phyloP scores from a whole-genome alignment of 2,888 invertebrate species.

The Beris morrisii region DNA sequence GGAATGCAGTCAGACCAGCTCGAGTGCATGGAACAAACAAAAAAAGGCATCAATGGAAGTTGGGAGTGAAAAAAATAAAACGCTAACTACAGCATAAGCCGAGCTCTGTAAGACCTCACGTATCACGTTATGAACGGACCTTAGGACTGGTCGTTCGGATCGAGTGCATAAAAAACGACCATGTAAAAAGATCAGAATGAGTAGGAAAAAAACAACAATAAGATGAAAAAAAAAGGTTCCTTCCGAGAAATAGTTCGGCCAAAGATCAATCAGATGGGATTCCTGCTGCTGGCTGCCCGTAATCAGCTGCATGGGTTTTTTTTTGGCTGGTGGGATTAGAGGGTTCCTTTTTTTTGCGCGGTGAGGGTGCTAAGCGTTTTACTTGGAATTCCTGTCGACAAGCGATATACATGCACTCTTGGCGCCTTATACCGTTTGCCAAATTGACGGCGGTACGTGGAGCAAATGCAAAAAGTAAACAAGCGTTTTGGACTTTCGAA shows the following conservation, averaged over 20 bases:
- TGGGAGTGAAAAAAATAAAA: conserved; percentile 25
- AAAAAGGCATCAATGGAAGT: conserved; percentile 35
- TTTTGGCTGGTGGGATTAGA: conserved; percentile 1
- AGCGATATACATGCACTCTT: too few relatives aligned
- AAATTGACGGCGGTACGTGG: too few relatives aligned
- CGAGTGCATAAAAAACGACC: conserved; percentile 28
- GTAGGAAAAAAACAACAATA: conserved; percentile 10
- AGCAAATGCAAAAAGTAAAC: too few relatives aligned
- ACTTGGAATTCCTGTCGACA: conserved; percentile 14
- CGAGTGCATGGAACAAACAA: conserved; percentile 40
- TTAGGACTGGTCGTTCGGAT: conserved; percentile 9
- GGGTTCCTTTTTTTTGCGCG: neutral
- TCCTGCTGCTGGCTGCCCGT: conserved; percentile 16
- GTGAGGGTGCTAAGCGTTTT: conserved; percentile 25
- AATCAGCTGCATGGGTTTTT: conserved; percentile 25
- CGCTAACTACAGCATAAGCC: neutral
- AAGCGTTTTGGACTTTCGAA: too few relatives aligned
- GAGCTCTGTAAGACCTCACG: conserved; percentile 33
- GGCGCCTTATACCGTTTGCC: too few relatives aligned
- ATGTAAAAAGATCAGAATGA: conserved; percentile 20
- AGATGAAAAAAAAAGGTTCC: conserved; percentile 26
- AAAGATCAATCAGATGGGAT: conserved; percentile 35
- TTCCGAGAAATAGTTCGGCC: conserved; percentile 32
- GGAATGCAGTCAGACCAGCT: conserved; percentile 55
- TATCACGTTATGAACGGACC: conserved; percentile 34